A percentile compares a stretch with the other conserved stretches of the same genome.
Evolutionary conservation across 1,140 invertebrate genomes (phyloP).

Genomic region (Coptotermes formosanus): DNA sequence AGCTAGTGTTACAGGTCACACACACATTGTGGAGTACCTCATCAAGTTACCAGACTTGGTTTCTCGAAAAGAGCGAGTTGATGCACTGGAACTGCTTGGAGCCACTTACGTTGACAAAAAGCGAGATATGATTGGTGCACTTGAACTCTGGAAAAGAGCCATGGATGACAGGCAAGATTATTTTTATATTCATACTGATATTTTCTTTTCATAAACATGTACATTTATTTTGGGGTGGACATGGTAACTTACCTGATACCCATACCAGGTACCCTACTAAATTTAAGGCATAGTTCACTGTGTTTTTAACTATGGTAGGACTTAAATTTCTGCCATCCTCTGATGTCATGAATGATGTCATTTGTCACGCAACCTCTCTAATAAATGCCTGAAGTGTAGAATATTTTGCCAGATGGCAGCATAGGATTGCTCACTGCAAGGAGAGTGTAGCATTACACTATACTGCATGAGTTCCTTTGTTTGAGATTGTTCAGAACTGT

Average conservation of each 20-base stretch:
- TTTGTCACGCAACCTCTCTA: no score
- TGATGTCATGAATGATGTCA: no score
- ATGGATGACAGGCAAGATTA: conserved; percentile 72
- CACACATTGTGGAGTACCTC: conserved; percentile 89
- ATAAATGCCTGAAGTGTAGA: no score
- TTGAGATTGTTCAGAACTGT: no score
- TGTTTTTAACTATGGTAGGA: no score
- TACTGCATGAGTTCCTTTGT: no score
- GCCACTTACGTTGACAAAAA: conserved; percentile 96
- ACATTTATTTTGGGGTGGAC: background rate
- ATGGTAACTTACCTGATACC: background rate
- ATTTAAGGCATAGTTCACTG: no score
- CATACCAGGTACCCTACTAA: no score
- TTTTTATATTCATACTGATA: background rate
- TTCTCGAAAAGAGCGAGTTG: conserved; percentile 76
- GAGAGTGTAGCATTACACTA: no score
- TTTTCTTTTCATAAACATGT: conserved; percentile 17
- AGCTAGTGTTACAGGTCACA: conserved; percentile 88
- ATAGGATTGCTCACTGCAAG: no score
- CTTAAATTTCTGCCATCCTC: no score
- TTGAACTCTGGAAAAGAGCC: conserved; percentile 84
- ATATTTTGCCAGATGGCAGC: no score
- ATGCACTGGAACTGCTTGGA: conserved; percentile 90
- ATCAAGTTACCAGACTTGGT: conserved; percentile 69
- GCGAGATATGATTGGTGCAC: conserved; percentile 86